Evolutionary conservation across 2,888 invertebrate species (phyloP).

Genomic region (Netelia fuscicornis): DNA sequence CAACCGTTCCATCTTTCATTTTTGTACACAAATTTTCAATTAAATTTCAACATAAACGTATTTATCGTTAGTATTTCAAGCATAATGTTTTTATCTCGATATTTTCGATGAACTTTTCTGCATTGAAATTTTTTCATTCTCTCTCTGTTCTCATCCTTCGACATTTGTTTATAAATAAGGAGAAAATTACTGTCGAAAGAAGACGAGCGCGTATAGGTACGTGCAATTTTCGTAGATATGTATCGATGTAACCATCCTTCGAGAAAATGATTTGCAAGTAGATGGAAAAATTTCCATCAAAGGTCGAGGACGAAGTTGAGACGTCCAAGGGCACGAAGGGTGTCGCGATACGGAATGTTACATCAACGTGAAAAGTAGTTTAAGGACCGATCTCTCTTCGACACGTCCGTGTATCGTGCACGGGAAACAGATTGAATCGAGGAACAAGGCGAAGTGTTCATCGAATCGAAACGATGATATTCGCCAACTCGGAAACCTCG

Average conservation of each 20-base stretch:
- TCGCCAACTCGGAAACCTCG: no score
- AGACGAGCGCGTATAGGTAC: not conserved
- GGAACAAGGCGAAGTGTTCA: no score
- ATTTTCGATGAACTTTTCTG: not conserved
- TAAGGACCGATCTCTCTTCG: not conserved
- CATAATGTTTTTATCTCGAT: no score
- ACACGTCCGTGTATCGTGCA: not conserved
- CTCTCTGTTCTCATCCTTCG: not conserved
- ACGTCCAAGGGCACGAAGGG: constrained; percentile 8
- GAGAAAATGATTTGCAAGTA: constrained; percentile 65
- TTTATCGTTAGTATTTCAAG: no score
- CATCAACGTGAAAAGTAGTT: not conserved
- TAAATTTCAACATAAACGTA: no score
- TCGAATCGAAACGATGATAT: no score
- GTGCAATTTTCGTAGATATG: not conserved
- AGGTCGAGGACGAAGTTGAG: not conserved
- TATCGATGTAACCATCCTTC: constrained; percentile 15
- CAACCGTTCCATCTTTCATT: no score
- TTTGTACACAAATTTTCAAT: no score
- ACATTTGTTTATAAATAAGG: not conserved
- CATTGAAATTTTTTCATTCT: not conserved
- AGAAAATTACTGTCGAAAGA: not conserved
- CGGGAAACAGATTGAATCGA: not conserved
- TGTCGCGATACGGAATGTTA: not conserved
- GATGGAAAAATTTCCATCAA: constrained; percentile 67